Base-by-base conservation (phyloP, 2,797 vertebrate genomes). In the Myotis vivesi region DNA sequence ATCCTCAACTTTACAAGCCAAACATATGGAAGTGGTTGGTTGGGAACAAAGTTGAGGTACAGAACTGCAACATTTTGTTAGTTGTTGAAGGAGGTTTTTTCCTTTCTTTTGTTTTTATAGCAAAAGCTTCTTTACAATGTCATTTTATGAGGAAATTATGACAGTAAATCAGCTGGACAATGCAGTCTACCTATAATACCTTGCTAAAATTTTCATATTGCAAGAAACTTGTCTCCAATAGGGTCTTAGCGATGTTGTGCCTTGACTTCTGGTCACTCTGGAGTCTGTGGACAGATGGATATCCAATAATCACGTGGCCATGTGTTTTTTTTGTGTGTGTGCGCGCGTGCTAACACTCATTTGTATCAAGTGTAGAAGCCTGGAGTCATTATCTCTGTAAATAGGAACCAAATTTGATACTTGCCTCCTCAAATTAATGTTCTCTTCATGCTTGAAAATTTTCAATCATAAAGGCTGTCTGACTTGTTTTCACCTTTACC, bases 1-100 rank as follows among this genome's bases (percentile, higher is more conserved):
- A 0, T 53, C 23, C 13, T 92, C 12, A 41, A 62, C 4, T 53
- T 41, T 71, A 28, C 0, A 73, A 82, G 57, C 82, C 77, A 93
- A 83, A 93, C 71, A 89, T 36, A 44, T 94, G 86, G 57, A 95
- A 95, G 33, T 44, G 33, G 5, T 73, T 95, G 83, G 6, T 20
- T 92, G 59, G 59, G 36, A 95, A 69, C 19, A 89, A 83, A 91
- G 12, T 2, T 57, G 51, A 93, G 49, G 33, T 15, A 36, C 25
- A 84, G 55, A 80, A 64, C 23, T 62, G 3, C 8, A 94, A 77
- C 16, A 53, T 17, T 92, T 73, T 30, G 30, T 73, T 2, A 44
- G 38, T 83, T 17, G 59, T 4, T 49, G 19, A 89, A 73, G 75
- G 6, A 23, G 5, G 2, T 13, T 33, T 81, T 89, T 81, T 62